Conservation (phyloP, 2,797 vertebrate genomes). For the Microctenopoma steveboyesi region DNA sequence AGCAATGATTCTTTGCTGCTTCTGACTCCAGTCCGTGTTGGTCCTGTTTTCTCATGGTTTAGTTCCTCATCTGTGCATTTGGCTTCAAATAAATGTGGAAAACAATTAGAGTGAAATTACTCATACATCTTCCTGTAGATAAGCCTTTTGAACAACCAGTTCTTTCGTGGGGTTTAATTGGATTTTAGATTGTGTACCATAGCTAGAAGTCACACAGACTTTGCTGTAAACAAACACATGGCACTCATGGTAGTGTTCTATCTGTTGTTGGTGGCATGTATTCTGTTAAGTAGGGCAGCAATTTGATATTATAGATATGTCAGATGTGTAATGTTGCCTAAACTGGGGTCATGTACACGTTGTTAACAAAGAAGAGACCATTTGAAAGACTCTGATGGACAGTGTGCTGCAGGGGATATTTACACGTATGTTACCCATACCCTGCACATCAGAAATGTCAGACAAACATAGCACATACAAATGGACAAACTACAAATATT, state of each 20-base stretch:
- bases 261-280: too few species aligned
- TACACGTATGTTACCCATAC: too few species aligned
- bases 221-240: slow-evolving; percentile 16
- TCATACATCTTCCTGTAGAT: slow-evolving; percentile 46
- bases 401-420: too few species aligned
- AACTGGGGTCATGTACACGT: too few species aligned
- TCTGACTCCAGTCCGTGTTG: slow-evolving; percentile 40
- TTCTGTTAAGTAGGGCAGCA: too few species aligned
- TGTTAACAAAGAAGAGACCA: too few species aligned
- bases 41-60: slow-evolving; percentile 33
- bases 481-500: not conserved
- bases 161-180: slow-evolving; percentile 39
- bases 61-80: slow-evolving; percentile 49
- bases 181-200: slow-evolving; percentile 29
- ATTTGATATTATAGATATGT: too few species aligned
- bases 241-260: not conserved
- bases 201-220: slow-evolving; percentile 20
- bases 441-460: not conserved
- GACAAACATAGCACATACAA: not conserved
- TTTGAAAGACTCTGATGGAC: too few species aligned
- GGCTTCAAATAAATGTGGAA: slow-evolving; percentile 39
- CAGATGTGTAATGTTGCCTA: too few species aligned
- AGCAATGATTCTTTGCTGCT: not conserved
- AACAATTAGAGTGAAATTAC: slow-evolving; percentile 49
- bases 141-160: slow-evolving; percentile 30